phyloP scores from a whole-genome alignment of 2,888 invertebrate genomes.

The Caenorhabditis sp. region DNA sequence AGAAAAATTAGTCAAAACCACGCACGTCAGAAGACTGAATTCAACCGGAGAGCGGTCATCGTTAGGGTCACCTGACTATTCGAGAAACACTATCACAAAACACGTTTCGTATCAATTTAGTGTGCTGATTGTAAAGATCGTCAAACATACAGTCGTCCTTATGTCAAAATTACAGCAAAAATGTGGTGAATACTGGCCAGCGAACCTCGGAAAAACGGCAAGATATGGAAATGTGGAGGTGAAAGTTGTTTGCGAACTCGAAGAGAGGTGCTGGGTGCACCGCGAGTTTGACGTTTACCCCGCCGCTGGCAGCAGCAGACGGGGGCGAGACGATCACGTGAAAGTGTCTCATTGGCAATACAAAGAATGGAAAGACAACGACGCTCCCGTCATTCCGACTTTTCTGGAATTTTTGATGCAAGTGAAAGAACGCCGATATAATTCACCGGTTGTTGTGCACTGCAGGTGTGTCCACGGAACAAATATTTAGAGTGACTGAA shows the following conservation, averaged over 20 bases:
- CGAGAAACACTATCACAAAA: conserved; percentile 24
- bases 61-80: conserved; percentile 26
- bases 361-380: conserved; percentile 50
- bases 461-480: conserved; percentile 64
- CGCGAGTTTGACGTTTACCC: conserved; percentile 56
- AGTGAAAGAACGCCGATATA: conserved; percentile 40
- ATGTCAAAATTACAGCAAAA: conserved; percentile 64
- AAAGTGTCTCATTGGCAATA: conserved; percentile 53
- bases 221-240: conserved; percentile 54
- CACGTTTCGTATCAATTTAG: conserved; percentile 32
- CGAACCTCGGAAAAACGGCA: conserved; percentile 64
- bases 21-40: neutral
- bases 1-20: neutral
- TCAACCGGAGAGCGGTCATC: neutral
- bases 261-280: conserved; percentile 39
- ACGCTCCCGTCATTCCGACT: conserved; percentile 26
- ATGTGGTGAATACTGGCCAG: conserved; percentile 75
- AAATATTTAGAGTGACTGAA: too few species aligned
- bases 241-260: conserved; percentile 41
- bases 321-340: conserved; percentile 19
- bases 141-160: neutral
- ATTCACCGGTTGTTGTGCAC: conserved; percentile 73
- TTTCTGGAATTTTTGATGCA: conserved; percentile 51
- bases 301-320: conserved; percentile 6
- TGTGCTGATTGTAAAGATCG: too few species aligned